Evolutionary conservation across 2,113 vertebrate genomes (phyloP).

Genomic region (Centropristis striata): DNA sequence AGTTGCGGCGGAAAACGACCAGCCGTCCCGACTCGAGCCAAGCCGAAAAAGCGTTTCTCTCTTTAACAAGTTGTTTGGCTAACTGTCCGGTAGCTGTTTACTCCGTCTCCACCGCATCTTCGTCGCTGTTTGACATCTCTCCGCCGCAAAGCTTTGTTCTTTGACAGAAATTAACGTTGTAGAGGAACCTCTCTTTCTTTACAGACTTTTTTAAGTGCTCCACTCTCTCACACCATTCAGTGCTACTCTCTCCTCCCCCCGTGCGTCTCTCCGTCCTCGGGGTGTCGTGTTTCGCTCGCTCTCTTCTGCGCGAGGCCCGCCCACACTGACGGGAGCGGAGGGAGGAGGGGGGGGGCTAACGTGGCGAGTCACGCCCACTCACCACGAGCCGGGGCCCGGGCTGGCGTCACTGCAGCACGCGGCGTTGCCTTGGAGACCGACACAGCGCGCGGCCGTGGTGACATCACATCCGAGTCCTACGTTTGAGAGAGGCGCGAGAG

Average conservation of each 20-base stretch:
- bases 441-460: slow-evolving; percentile 66
- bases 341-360: slow-evolving; percentile 52
- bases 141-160: slow-evolving; percentile 49
- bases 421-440: slow-evolving; percentile 83
- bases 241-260: slow-evolving; percentile 72
- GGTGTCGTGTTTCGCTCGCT: slow-evolving; percentile 91
- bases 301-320: slow-evolving; percentile 81
- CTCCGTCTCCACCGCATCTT: slow-evolving; percentile 79
- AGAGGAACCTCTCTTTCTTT: slow-evolving; percentile 72
- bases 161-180: slow-evolving; percentile 60
- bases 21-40: slow-evolving; percentile 63
- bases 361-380: slow-evolving; percentile 84
- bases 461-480: slow-evolving; percentile 78
- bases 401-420: slow-evolving; percentile 83
- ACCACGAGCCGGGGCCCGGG: slow-evolving; percentile 75
- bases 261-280: slow-evolving; percentile 74
- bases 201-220: slow-evolving; percentile 78
- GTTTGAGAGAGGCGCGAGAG: slow-evolving; percentile 72
- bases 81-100: slow-evolving; percentile 70
- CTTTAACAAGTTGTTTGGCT: slow-evolving; percentile 68
- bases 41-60: slow-evolving; percentile 23
- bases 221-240: slow-evolving; percentile 73
- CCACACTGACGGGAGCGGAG: slow-evolving; percentile 72
- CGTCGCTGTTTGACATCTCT: slow-evolving; percentile 72
- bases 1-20: slow-evolving; percentile 60